Conservation (phyloP, 2,113 vertebrate species). For the Burhinus oedicnemus region DNA sequence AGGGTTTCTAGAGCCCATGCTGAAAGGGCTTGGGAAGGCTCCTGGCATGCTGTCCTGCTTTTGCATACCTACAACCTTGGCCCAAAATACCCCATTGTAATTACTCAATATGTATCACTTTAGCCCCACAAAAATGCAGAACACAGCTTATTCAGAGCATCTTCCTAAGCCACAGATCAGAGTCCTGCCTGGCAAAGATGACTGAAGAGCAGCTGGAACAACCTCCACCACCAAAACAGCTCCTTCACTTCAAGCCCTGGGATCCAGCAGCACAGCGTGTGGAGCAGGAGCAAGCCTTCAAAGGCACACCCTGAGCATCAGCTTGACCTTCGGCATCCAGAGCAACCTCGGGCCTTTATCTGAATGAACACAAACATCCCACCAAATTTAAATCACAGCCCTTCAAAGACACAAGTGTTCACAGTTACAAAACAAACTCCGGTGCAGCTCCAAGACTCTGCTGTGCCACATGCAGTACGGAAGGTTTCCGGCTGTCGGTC, state of each 20-base stretch:
- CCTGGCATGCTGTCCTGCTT: neutral
- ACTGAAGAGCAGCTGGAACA: neutral
- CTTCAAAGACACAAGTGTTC: constrained; percentile 5
- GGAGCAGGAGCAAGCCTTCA: neutral
- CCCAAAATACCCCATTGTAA: neutral
- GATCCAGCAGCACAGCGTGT: accelerated
- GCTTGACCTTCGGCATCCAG: neutral
- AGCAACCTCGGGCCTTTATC: neutral
- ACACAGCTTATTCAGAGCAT: neutral
- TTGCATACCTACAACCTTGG: neutral
- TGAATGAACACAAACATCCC: constrained; percentile 17
- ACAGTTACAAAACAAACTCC: neutral
- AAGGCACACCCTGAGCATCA: neutral
- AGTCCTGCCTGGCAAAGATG: neutral
- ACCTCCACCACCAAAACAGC: neutral
- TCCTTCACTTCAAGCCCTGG: neutral
- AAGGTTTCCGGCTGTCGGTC: constrained; percentile 70
- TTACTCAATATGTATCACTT: neutral
- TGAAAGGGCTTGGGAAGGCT: neutral
- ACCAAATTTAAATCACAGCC: neutral
- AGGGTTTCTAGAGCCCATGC: neutral
- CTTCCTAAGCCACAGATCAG: neutral
- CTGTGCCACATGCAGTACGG: constrained; percentile 27
- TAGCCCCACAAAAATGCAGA: neutral
- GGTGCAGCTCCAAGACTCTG: constrained; percentile 21